Conservation (phyloP, 1,140 invertebrate species). For the Achatina immaculata region DNA sequence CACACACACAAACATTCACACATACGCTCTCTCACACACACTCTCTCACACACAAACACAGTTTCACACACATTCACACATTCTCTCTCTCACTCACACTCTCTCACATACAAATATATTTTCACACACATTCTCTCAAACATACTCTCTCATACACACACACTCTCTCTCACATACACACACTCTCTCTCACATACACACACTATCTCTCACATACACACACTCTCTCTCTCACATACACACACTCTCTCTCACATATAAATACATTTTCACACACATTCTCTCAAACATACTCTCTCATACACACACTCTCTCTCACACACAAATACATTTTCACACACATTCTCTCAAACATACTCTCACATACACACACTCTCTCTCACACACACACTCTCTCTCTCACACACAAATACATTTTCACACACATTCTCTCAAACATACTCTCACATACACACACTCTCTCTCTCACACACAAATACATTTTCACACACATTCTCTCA, state of each 20-base stretch:
- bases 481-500: neutral
- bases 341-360: neutral
- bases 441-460: too few relatives aligned
- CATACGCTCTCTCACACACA: neutral
- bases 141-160: too few relatives aligned
- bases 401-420: neutral
- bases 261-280: neutral
- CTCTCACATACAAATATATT: neutral
- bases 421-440: neutral
- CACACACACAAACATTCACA: constrained; percentile 6
- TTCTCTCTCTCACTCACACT: neutral
- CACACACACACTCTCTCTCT: neutral
- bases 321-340: neutral
- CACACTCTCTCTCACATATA: neutral
- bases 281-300: neutral
- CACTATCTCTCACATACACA: neutral
- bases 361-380: neutral
- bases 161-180: too few relatives aligned
- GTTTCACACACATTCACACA: neutral
- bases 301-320: neutral
- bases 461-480: too few relatives aligned
- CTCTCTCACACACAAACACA: neutral
- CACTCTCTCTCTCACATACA: neutral
- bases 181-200: too few relatives aligned
- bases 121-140: too few relatives aligned